These are phyloP conservation scores for Lymantria dispar DNA, from an alignment of 2,888 invertebrate species.

Conservation along the genomic window DNA sequence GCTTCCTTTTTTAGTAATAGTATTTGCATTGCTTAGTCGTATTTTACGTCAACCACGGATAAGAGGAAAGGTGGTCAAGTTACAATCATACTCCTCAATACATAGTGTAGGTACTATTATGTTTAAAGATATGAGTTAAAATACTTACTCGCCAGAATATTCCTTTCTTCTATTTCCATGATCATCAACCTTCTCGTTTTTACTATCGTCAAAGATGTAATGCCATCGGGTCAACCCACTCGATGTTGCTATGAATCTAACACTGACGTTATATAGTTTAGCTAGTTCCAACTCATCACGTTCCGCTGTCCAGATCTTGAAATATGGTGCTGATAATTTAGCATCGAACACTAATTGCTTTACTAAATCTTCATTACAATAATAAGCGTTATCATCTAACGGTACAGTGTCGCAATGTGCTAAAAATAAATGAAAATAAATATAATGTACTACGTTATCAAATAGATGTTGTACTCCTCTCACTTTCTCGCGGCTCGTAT, in stretches of 20 bases:
- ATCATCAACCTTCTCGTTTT: slow-evolving; percentile 72
- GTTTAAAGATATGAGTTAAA: neutral
- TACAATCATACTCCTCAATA: too few relatives aligned
- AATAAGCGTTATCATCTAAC: slow-evolving; percentile 87
- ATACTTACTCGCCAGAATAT: slow-evolving; percentile 54
- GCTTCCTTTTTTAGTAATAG: too few relatives aligned
- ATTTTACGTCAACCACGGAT: too few relatives aligned
- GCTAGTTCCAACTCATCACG: slow-evolving; percentile 81
- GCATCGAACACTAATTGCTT: slow-evolving; percentile 94
- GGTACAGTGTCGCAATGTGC: slow-evolving; percentile 84
- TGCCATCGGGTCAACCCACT: slow-evolving; percentile 95
- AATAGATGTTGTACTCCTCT: neutral
- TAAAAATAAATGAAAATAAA: slow-evolving; percentile 45
- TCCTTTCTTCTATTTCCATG: slow-evolving; percentile 52
- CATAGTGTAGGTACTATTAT: too few relatives aligned
- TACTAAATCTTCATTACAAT: slow-evolving; percentile 92
- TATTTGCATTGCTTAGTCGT: too few relatives aligned
- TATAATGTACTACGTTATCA: neutral
- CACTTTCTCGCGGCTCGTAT: too few relatives aligned
- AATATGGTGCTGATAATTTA: slow-evolving; percentile 84
- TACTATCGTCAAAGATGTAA: slow-evolving; percentile 84
- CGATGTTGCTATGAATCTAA: slow-evolving; percentile 93
- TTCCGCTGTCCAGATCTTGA: slow-evolving; percentile 78
- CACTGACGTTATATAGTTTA: slow-evolving; percentile 86
- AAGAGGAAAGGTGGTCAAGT: too few relatives aligned